Base-by-base conservation (phyloP, 2,888 invertebrate species). In the Phaedon cochleariae region DNA sequence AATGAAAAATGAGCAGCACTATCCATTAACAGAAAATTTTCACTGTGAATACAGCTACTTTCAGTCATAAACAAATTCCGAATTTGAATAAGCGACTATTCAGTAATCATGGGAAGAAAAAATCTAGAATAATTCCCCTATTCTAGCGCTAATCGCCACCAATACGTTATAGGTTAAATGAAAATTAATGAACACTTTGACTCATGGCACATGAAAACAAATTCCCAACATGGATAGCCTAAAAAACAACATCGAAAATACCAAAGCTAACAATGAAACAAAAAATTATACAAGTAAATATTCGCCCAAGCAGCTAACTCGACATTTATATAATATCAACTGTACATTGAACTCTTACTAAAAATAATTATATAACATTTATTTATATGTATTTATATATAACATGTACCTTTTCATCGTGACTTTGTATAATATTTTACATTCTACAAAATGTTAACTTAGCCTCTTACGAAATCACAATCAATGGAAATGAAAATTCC, bases 261-360 rank as follows among this genome's bases (percentile, higher is more conserved):
- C 20, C 37, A 54, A 37, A 26, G 22, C 55, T 46, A n/a, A 57
- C 57, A 45, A 31, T 12, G 34, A 59, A 49, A 48, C 52, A 54
- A 54, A 37, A 49, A 59, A 59, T 59, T 66, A 54, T 59, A 63
- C 41, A 68, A 49, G 63, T 61, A 41, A 52, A 52, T 41, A 52
- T 41, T 52, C 58, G 72, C 73, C 72, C 69, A 72, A 72, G 72
- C 69, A 58, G 55, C 45, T 58, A 60, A 66, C 60, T 64, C 68
- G 67, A 71, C 68, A 68, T 69, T 64, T 49, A 64, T 62, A 67
- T 53, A 58, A 65, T 57, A 64, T 72, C 69, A 71, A 75, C 46
- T 75, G 74, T 75, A 75, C 74, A 75, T 69, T 74, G 75, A 74
- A 74, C 73, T 66, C 34, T 66, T 68, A 66, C 67, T 67, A 68